Evolutionary conservation across 2,797 vertebrate species (phyloP), one percentile per base, ranked within the genome.

Genomic region (Vespertilio murinus): DNA sequence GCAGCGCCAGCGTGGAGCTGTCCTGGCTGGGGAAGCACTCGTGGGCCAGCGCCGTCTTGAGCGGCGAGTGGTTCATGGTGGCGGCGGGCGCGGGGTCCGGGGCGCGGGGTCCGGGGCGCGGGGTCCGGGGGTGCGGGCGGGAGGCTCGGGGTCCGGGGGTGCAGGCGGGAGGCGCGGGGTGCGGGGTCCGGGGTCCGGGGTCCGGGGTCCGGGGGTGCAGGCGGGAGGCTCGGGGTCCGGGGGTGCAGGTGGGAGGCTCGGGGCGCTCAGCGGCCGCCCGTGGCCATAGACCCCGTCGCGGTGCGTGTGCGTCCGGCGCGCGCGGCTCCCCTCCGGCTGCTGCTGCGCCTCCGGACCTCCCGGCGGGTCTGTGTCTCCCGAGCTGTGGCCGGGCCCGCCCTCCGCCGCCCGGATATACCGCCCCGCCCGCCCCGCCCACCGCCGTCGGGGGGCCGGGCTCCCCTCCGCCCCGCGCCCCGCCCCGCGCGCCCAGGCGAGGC

Each of bases 1-100:
- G 98, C 97, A 98, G 94, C n/a, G 98, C 98, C 97, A 98, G 96
- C 0, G 98, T 98, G 38, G 98, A 98, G 93, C 97, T 98, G 98
- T 98, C 98, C 95, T 98, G 98, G 75, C 97, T 98, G 74, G 98
- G 97, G 96, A 98, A 98, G 59, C 98, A 98, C 54, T 98, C 98
- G 10, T 98, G 98, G 0, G 98, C 98, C 96, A 98, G 75, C 2
- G 98, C 98, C 0, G 98, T 98, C 96, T 98, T 98, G 95, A 98
- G 96, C 0, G 98, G 98, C 45, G 98, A 98, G 97, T 97, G 98
- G 87, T 98, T 98, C 98, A 98, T 98, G 98, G 97, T 84, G 91
- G 88, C 69, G 61, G 47, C 17, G 78, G 13, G 75, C 18, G 97
- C 97, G 80, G 86, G 49, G 5, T 16, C 49, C 40, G 40, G 40